Evolutionary conservation across 2,113 vertebrate species (phyloP), one percentile per base, ranked within the genome.

Genomic region (Varanus komodoensis): DNA sequence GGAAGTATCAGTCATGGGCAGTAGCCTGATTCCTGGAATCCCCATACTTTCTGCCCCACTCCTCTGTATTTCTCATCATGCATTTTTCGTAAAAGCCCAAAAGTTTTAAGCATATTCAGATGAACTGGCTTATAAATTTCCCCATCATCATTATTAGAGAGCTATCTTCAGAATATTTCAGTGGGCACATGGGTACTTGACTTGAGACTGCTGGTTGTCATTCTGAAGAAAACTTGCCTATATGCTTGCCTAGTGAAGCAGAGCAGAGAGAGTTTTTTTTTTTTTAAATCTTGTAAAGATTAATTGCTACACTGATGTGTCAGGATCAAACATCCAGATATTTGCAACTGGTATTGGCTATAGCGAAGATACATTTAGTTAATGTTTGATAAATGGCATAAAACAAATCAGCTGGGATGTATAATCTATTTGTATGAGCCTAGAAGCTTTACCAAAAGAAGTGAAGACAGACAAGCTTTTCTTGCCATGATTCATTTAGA

Each of bases 371-470:
- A 69, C 6, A 77, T 75, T 29, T 61, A 61, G 73, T 34, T 87
- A 34, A 77, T 38, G 34, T n/a, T 29, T 67, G 54, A 61, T 67
- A n/a, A 88, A 82, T 19, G 38, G 44, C 27, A 69, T 19, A 84
- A 74, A 54, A 71, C 38, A 2, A 83, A 23, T 80, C 52, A 27
- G n/a, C 17, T 91, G 90, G 17, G 83, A 89, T 88, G 71, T 81
- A 87, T 6, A 67, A 84, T 91, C 84, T 90, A 77, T 57, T 73
- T 71, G 3, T 17, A 44, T 57, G 82, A 38, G 89, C 89, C n/a
- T 14, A 93, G 23, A 34, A 87, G 44, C 17, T 93, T 94, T 91
- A 90, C 3, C 38, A 50, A 86, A 12, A 6, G 21, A 75, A 54
- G 52, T 38, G 69, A 86, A 74, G 4, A 29, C 27, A 71, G 17